These are phyloP conservation scores for Coenonympha glycerion DNA, from an alignment of 2,888 invertebrate genomes.

Conservation along the genomic window DNA sequence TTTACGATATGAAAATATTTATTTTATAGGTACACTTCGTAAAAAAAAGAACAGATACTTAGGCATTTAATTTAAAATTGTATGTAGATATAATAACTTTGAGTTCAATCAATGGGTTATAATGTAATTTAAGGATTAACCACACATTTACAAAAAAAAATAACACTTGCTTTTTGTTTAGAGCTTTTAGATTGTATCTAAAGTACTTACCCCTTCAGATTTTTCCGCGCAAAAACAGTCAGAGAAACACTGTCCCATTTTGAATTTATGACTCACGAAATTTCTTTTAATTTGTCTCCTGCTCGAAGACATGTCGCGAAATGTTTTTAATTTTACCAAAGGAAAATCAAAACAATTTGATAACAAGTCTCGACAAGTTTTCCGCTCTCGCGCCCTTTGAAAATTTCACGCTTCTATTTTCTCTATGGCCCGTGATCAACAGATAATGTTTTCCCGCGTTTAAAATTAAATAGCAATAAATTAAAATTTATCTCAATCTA, in stretches of 20 bases:
- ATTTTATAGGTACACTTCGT: background rate
- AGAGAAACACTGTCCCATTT: slow-evolving; percentile 59
- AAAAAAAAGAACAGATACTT: no score
- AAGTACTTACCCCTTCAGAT: slow-evolving; percentile 43
- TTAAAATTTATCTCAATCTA: no score
- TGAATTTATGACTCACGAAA: slow-evolving; percentile 36
- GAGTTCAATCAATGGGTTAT: no score
- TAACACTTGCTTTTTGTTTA: background rate
- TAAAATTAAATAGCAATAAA: no score
- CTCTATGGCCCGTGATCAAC: background rate
- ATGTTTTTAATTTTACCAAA: slow-evolving; percentile 20
- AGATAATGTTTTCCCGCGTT: slow-evolving; percentile 28
- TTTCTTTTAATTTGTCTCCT: slow-evolving; percentile 33
- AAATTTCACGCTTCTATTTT: background rate
- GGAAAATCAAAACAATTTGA: background rate
- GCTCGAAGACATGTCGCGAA: slow-evolving; percentile 39
- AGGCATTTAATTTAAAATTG: no score
- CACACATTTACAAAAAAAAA: background rate
- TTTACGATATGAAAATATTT: background rate
- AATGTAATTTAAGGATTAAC: no score
- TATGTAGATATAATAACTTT: no score
- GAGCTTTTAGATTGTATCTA: background rate
- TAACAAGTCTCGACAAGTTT: slow-evolving; percentile 37
- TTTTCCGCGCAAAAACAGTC: slow-evolving; percentile 41
- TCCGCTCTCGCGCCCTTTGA: no score